Conservation (phyloP, 1,140 invertebrate genomes). For the Pomacea maculata region DNA sequence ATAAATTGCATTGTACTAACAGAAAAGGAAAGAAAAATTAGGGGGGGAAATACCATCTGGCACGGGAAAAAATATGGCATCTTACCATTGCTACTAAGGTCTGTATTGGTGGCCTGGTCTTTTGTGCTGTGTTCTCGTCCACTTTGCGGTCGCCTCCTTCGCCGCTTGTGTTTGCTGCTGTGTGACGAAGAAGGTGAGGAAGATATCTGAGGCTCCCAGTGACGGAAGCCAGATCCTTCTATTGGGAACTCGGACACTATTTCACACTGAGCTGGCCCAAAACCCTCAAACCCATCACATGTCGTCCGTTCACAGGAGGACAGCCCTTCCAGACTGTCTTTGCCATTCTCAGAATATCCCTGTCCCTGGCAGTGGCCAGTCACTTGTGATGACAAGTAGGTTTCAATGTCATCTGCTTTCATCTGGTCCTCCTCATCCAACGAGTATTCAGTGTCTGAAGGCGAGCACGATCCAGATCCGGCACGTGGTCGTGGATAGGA, state of each 20-base stretch:
- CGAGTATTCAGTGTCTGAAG: conserved; percentile 9
- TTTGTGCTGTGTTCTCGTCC: conserved; percentile 28
- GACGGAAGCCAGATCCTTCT: background rate
- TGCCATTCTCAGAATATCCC: background rate
- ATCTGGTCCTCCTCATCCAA: conserved; percentile 6
- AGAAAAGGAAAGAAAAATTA: background rate
- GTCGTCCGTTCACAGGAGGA: background rate
- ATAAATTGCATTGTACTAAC: too few species aligned
- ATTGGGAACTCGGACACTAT: too few species aligned
- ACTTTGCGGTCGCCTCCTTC: conserved; percentile 37
- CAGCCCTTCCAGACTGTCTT: background rate
- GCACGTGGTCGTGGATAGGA: background rate
- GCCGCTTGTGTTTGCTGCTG: conserved; percentile 49
- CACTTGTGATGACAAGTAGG: too few species aligned
- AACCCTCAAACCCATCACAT: conserved; percentile 14
- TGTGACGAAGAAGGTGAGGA: background rate
- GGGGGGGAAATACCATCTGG: background rate
- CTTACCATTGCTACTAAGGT: conserved; percentile 62
- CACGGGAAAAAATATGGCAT: background rate
- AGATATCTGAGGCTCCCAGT: background rate
- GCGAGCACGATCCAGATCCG: conserved; percentile 6
- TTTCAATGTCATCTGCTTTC: background rate
- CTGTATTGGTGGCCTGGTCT: conserved; percentile 63
- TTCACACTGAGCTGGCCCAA: background rate
- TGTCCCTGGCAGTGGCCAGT: background rate